phyloP scores from a whole-genome alignment of 2,113 vertebrate genomes.

The Zapornia atra region DNA sequence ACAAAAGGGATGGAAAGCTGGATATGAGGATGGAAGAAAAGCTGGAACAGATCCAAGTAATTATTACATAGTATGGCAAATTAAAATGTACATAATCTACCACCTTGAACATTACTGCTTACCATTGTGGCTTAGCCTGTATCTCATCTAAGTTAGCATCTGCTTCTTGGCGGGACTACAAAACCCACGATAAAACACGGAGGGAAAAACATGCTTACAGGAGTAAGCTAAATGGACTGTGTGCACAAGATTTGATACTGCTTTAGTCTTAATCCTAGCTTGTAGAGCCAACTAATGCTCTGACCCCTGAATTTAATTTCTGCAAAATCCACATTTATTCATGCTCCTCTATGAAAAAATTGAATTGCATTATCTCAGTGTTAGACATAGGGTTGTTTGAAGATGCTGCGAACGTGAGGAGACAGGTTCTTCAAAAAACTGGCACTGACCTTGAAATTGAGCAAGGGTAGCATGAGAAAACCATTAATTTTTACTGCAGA shows the following conservation, averaged over 20 bases:
- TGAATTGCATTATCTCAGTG: too few species aligned
- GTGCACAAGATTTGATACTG: not conserved
- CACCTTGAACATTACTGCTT: not conserved
- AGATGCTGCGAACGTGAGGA: not conserved
- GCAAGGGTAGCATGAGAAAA: constrained; percentile 89
- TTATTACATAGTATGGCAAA: not conserved
- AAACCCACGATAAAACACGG: not conserved
- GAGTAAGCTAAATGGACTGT: not conserved
- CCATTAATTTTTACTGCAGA: constrained; percentile 84
- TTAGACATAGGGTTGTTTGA: not conserved
- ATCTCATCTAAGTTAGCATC: not conserved
- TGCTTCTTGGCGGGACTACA: not conserved
- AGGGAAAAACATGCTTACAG: not conserved
- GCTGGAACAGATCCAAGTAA: not conserved
- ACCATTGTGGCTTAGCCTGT: not conserved
- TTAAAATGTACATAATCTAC: not conserved
- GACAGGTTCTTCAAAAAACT: constrained; percentile 91
- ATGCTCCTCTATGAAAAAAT: not conserved
- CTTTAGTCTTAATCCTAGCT: not conserved
- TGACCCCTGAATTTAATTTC: not conserved
- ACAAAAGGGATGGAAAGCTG: not conserved
- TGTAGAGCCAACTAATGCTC: not conserved
- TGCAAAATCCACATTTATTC: not conserved
- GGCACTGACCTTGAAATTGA: constrained; percentile 93
- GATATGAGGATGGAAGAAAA: not conserved